A percentile compares a stretch with the other conserved stretches of the same genome.
These are phyloP conservation scores for Molanna angustata DNA, from an alignment of 2,888 invertebrate species.

Conservation along the genomic window DNA sequence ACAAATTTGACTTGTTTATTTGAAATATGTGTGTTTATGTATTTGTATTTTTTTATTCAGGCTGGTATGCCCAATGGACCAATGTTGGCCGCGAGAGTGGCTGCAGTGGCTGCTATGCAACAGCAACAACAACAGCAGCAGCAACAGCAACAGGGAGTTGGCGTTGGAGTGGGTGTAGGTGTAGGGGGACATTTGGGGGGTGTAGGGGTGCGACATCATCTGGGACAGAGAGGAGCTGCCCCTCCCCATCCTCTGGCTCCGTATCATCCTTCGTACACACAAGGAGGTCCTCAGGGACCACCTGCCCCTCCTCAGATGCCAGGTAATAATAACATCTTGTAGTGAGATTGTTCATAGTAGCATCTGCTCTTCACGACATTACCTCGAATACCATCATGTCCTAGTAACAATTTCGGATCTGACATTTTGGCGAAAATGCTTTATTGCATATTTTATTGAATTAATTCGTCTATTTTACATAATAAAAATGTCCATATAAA, in stretches of 20 bases:
- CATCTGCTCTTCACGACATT: too few species aligned
- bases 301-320: slow-evolving; percentile 37
- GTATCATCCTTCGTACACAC: slow-evolving; percentile 58
- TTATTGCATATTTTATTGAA: too few species aligned
- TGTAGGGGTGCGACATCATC: slow-evolving; percentile 14
- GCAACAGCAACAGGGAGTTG: slow-evolving; percentile 36
- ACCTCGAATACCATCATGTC: too few species aligned
- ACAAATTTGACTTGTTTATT: too few species aligned
- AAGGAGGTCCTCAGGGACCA: slow-evolving; percentile 52
- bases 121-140: slow-evolving; percentile 42
- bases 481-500: too few species aligned
- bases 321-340: slow-evolving; percentile 18
- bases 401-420: too few species aligned
- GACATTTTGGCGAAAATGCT: too few species aligned
- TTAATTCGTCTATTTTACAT: too few species aligned
- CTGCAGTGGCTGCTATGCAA: slow-evolving; percentile 39
- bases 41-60: slow-evolving; percentile 5
- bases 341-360: background rate
- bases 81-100: slow-evolving; percentile 56
- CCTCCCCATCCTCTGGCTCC: slow-evolving; percentile 52
- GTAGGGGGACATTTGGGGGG: slow-evolving; percentile 31
- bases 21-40: too few species aligned
- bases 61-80: slow-evolving; percentile 72
- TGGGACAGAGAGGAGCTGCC: slow-evolving; percentile 34
- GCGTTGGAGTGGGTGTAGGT: slow-evolving; percentile 29